Evolutionary conservation across 2,113 vertebrate genomes (phyloP).

Genomic region (Labeo rohita): DNA sequence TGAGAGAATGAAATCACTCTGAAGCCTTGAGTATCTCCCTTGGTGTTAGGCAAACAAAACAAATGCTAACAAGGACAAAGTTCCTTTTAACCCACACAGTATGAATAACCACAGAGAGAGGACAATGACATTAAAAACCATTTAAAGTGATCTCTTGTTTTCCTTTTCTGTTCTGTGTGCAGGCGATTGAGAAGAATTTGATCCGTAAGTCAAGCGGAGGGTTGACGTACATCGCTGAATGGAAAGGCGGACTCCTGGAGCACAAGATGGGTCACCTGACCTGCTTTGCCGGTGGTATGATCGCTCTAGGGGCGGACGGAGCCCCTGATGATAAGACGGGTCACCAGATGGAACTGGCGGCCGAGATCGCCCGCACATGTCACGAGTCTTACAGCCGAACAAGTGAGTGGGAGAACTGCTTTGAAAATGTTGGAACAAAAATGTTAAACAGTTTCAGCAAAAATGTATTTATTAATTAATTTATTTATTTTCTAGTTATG

Average conservation of each 20-base stretch:
- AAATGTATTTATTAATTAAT: too few relatives aligned
- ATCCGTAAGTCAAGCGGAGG: conserved; percentile 91
- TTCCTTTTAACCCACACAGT: conserved; percentile 22
- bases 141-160: neutral
- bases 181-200: conserved; percentile 95
- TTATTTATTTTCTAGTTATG: too few relatives aligned
- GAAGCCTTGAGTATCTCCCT: conserved; percentile 12
- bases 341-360: conserved; percentile 91
- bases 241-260: conserved; percentile 96
- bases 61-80: neutral
- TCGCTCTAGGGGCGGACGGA: conserved; percentile 92
- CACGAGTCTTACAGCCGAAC: conserved; percentile 95
- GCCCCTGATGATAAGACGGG: conserved; percentile 85
- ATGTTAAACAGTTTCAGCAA: neutral
- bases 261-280: conserved; percentile 99
- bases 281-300: conserved; percentile 98
- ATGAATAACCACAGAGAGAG: conserved; percentile 16
- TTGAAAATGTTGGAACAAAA: neutral
- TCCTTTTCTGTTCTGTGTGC: conserved; percentile 11
- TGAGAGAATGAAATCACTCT: neutral
- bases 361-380: conserved; percentile 95
- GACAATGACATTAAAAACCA: neutral
- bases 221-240: conserved; percentile 95
- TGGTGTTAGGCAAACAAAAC: neutral
- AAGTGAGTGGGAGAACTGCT: conserved; percentile 72